Conservation (phyloP, 2,888 invertebrate species). For the Drosophila neotestacea region DNA sequence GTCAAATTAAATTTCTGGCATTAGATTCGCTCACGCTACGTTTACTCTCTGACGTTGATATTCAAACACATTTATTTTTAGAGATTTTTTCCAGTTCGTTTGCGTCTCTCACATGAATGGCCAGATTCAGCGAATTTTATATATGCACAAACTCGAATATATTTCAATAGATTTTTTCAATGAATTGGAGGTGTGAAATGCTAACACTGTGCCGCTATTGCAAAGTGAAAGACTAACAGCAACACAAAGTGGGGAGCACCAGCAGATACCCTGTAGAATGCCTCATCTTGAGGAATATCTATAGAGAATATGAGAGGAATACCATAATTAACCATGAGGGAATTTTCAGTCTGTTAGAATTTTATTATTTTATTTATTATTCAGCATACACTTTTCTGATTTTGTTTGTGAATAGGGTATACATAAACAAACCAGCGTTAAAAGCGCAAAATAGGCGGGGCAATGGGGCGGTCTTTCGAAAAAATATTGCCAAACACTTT, state of each 20-base stretch:
- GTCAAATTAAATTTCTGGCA: conserved; percentile 61
- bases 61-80: conserved; percentile 54
- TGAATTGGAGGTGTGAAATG: conserved; percentile 70
- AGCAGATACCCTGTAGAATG: conserved; percentile 4
- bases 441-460: conserved; percentile 43
- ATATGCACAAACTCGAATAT: conserved; percentile 51
- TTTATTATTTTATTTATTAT: no score
- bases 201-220: conserved; percentile 33
- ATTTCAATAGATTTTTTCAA: conserved; percentile 62
- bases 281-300: no score
- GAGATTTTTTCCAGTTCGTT: conserved; percentile 64
- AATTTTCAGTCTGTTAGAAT: no score
- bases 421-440: conserved; percentile 38
- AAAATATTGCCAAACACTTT: conserved; percentile 50
- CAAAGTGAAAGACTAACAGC: conserved; percentile 6
- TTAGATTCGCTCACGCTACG: conserved; percentile 37
- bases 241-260: neutral
- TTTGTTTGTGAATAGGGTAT: conserved; percentile 22
- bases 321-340: no score
- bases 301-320: no score
- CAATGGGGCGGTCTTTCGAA: conserved; percentile 21
- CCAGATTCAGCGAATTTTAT: conserved; percentile 45
- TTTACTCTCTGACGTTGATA: conserved; percentile 30
- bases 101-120: conserved; percentile 53
- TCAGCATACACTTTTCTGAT: neutral